Evolutionary conservation across 2,888 invertebrate genomes (phyloP).

Genomic region (Troides aeacus): DNA sequence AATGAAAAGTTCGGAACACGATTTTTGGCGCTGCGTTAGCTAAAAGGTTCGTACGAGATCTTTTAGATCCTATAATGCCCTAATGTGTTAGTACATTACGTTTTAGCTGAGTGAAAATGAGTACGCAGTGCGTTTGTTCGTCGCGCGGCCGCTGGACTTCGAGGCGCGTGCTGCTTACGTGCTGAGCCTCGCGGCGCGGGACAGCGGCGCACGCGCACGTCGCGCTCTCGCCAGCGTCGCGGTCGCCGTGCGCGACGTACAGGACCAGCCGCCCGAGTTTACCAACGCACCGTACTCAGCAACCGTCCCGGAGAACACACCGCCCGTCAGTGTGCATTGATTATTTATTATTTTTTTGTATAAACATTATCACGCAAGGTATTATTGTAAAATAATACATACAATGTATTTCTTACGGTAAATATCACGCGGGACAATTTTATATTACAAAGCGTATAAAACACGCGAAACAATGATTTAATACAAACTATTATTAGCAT

Average conservation of each 20-base stretch:
- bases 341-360: too few species aligned
- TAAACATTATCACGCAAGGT: too few species aligned
- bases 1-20: too few species aligned
- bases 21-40: too few species aligned
- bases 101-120: constrained; percentile 83
- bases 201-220: constrained; percentile 82
- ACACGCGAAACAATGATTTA: too few species aligned
- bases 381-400: too few species aligned
- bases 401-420: too few species aligned
- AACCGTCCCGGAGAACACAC: constrained; percentile 86
- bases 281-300: constrained; percentile 89
- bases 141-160: constrained; percentile 86
- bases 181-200: constrained; percentile 83
- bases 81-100: neutral
- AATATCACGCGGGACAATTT: too few species aligned
- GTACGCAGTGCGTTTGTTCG: constrained; percentile 84
- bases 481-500: too few species aligned
- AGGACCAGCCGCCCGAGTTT: constrained; percentile 91
- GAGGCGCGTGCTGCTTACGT: constrained; percentile 87
- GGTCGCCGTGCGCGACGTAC: constrained; percentile 87
- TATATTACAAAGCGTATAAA: too few species aligned
- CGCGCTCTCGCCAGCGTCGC: constrained; percentile 86
- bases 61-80: too few species aligned
- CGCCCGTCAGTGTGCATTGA: constrained; percentile 65
- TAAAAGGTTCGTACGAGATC: too few species aligned